Conservation (phyloP, 2,888 invertebrate species). For the Lasioglossum leucozonium region DNA sequence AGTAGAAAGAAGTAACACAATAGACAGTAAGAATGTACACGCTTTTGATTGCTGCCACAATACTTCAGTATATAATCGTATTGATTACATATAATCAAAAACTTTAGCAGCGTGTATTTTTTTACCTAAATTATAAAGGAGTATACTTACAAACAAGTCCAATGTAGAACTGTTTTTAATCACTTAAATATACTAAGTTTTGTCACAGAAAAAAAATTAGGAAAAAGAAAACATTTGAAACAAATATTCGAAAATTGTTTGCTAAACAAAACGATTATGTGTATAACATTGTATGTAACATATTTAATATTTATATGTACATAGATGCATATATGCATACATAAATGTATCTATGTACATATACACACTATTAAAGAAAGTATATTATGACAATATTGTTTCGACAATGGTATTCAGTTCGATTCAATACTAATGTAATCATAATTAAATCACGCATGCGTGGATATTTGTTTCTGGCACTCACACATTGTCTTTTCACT, state of each 20-base stretch:
- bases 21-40: conserved; percentile 57
- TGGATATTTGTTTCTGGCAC: conserved; percentile 58
- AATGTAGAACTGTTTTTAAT: conserved; percentile 22
- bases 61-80: conserved; percentile 25
- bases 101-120: conserved; percentile 40
- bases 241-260: conserved; percentile 45
- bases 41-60: conserved; percentile 36
- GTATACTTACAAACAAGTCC: conserved; percentile 46
- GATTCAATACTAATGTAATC: conserved; percentile 50
- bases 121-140: conserved; percentile 48
- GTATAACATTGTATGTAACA: conserved; percentile 50
- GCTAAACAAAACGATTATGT: conserved; percentile 54
- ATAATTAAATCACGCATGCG: conserved; percentile 55
- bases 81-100: conserved; percentile 26
- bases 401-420: conserved; percentile 62
- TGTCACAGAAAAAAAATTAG: conserved; percentile 37
- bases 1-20: conserved; percentile 58
- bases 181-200: conserved; percentile 52
- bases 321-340: conserved; percentile 31
- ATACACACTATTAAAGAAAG: conserved; percentile 53
- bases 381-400: conserved; percentile 54
- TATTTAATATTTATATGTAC: conserved; percentile 47
- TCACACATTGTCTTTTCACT: conserved; percentile 66
- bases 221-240: conserved; percentile 46
- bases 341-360: conserved; percentile 32